Conservation (phyloP, 1,140 invertebrate genomes). For the Drosophila miranda region DNA sequence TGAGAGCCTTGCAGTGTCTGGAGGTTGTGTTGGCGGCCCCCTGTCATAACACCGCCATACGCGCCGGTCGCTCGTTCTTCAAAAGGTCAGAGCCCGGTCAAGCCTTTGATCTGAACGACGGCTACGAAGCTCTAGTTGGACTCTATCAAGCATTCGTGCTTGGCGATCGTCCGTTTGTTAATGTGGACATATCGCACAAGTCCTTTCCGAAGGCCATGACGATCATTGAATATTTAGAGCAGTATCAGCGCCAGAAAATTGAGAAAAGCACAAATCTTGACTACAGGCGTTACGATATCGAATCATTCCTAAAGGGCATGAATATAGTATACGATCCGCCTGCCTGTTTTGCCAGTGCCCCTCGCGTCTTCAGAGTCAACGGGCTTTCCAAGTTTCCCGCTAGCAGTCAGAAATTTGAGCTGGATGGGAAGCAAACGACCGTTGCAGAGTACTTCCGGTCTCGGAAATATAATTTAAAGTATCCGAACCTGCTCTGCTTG, state of each 20-base stretch:
- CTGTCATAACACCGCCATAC: constrained; percentile 84
- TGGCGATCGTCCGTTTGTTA: constrained; percentile 87
- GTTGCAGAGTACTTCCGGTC: constrained; percentile 83
- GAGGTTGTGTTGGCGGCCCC: constrained; percentile 88
- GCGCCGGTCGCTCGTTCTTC: constrained; percentile 82
- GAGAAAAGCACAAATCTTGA: neutral
- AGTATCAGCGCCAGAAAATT: neutral
- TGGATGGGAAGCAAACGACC: constrained; percentile 53
- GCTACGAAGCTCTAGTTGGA: constrained; percentile 88
- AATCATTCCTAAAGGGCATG: constrained; percentile 52
- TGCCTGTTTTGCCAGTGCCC: constrained; percentile 42
- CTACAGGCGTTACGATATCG: neutral
- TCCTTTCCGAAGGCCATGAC: constrained; percentile 85
- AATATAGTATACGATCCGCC: constrained; percentile 63
- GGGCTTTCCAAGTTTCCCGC: constrained; percentile 80
- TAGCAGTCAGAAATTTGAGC: constrained; percentile 77
- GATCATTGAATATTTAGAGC: constrained; percentile 81
- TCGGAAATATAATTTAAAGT: constrained; percentile 76
- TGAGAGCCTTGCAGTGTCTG: constrained; percentile 88
- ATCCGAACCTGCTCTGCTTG: constrained; percentile 85
- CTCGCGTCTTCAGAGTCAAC: constrained; percentile 83
- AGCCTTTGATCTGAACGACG: constrained; percentile 83
- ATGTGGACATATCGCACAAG: constrained; percentile 90
- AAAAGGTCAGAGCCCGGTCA: constrained; percentile 51
- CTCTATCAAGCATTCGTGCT: constrained; percentile 89